phyloP scores from a whole-genome alignment of 2,888 invertebrate species.

The Chydorus sphaericus region DNA sequence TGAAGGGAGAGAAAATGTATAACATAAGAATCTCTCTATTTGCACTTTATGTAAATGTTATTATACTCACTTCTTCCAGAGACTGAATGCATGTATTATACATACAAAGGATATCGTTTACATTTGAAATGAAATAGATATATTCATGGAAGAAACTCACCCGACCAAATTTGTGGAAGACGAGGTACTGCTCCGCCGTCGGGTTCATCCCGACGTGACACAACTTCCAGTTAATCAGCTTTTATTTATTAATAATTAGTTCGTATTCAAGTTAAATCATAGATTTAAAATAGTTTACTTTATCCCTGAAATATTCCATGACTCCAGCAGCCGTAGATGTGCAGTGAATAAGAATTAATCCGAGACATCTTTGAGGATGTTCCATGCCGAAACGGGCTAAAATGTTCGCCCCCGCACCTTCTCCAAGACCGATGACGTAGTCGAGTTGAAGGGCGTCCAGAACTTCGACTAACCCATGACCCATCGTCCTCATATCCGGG shows the following conservation, averaged over 20 bases:
- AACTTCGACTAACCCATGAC: constrained; percentile 65
- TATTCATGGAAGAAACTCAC: too few relatives aligned
- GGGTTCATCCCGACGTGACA: constrained; percentile 61
- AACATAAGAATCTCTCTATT: background rate
- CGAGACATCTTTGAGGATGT: constrained; percentile 59
- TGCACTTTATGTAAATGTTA: background rate
- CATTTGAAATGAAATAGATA: too few relatives aligned
- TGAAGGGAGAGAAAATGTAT: background rate
- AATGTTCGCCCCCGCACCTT: constrained; percentile 77
- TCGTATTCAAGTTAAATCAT: background rate
- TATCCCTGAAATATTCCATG: constrained; percentile 67
- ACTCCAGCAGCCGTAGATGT: constrained; percentile 75
- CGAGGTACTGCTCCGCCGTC: constrained; percentile 71
- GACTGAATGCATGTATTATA: too few relatives aligned
- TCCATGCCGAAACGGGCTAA: constrained; percentile 69
- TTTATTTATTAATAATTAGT: constrained; percentile 19
- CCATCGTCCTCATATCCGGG: constrained; percentile 64
- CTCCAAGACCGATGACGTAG: constrained; percentile 69
- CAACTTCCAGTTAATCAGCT: constrained; percentile 70
- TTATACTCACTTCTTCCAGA: constrained; percentile 2
- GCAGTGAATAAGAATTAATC: constrained; percentile 70
- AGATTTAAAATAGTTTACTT: constrained; percentile 34
- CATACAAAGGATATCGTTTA: too few relatives aligned
- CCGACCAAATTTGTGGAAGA: constrained; percentile 81
- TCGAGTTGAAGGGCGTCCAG: constrained; percentile 67